Evolutionary conservation across 2,888 invertebrate genomes (phyloP), one percentile per base, ranked within the genome.

Genomic region (Adelphocoris suturalis): DNA sequence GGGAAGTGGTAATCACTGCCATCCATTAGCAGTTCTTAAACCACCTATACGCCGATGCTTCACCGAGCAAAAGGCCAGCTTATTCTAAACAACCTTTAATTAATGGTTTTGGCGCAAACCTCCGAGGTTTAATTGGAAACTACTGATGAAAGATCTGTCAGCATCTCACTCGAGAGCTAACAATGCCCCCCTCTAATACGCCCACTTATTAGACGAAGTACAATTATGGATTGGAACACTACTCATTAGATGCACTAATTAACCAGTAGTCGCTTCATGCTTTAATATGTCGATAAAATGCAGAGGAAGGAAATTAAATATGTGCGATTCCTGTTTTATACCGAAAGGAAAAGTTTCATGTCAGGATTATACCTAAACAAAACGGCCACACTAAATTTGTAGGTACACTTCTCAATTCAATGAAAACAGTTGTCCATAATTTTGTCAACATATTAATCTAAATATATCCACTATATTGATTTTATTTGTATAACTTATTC

Each of bases 241-340:
- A n/a, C n/a, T n/a, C n/a, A n/a, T n/a, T 57, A 12, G 57, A n/a
- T 57, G 57, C 57, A 57, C 57, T 57, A 57, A 57, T n/a, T 57
- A 57, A 57, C n/a, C n/a, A n/a, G n/a, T 57, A 57, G 57, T 2
- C 5, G 57, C 16, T 37, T 37, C 37, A 37, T 37, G 37, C 7
- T 37, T 2, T 37, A 4, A 37, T 37, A 37, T 37, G 37, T 37
- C 37, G 37, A 37, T 37, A 37, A 37, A 37, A 37, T 37, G 37
- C 37, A 37, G 7, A 7, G 2, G 37, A 4, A 37, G 7, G 37
- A 37, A 37, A 4, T 7, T 37, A 37, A 37, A 37, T 37, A 4
- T 4, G 37, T 37, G 2, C 37, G 37, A 37, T 37, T n/a, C n/a
- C n/a, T n/a, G n/a, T n/a, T n/a, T n/a, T n/a, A n/a, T n/a, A n/a